Evolutionary conservation across 64 coral and sea anemone genomes (phyloP).

Genomic region (Porites lutea): DNA sequence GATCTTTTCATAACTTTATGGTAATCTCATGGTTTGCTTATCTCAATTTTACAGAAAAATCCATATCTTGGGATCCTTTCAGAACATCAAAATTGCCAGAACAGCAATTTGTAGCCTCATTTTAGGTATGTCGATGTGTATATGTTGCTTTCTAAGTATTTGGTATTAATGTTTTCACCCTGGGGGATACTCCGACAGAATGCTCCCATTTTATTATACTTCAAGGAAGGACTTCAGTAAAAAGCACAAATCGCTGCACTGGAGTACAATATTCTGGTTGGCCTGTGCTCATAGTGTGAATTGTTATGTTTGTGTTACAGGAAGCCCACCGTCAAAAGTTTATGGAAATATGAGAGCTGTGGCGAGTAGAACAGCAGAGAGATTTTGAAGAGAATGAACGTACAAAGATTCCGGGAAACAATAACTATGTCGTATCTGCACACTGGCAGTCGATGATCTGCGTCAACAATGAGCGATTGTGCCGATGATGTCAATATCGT

Average conservation of each 20-base stretch:
- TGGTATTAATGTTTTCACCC: too few species aligned
- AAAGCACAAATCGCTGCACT: neutral
- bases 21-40: neutral
- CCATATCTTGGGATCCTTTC: constrained; percentile 97
- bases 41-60: constrained; percentile 84
- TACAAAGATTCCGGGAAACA: neutral
- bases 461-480: neutral
- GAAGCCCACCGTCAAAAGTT: constrained; percentile 97
- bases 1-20: too few species aligned
- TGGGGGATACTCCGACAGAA: too few species aligned
- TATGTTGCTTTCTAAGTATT: neutral
- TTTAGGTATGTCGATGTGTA: constrained; percentile 73
- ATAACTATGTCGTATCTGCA: too few species aligned
- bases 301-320: constrained; percentile 36
- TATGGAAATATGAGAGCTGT: constrained; percentile 98
- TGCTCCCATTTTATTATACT: too few species aligned
- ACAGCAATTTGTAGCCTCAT: constrained; percentile 99
- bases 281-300: neutral
- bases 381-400: constrained; percentile 67
- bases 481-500: neutral
- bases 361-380: constrained; percentile 89
- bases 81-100: constrained; percentile 98
- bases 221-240: too few species aligned
- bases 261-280: neutral
- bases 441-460: neutral